These are phyloP conservation scores for Galeopterus variegatus DNA, from an alignment of 2,113 vertebrate genomes.

Conservation along the genomic window DNA sequence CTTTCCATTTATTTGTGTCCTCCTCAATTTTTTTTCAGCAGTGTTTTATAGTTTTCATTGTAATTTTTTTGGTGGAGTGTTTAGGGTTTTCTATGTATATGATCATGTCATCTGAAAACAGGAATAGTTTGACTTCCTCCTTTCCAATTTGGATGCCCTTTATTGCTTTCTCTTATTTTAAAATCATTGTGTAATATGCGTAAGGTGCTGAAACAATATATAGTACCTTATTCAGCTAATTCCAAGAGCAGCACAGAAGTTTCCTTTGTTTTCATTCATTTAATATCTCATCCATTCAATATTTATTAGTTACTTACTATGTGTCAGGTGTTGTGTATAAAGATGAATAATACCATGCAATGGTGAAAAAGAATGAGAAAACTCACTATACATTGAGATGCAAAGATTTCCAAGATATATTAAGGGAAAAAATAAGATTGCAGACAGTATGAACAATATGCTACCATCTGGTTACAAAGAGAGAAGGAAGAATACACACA, in stretches of 20 bases:
- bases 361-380: background rate
- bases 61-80: too few relatives aligned
- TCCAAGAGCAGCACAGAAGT: constrained; percentile 38
- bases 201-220: background rate
- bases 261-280: constrained; percentile 42
- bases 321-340: constrained; percentile 9
- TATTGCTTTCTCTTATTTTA: background rate
- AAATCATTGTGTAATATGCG: background rate
- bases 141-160: too few relatives aligned
- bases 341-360: background rate
- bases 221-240: background rate
- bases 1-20: too few relatives aligned
- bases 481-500: background rate
- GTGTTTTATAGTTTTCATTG: too few relatives aligned
- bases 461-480: constrained; percentile 2
- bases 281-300: background rate
- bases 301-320: constrained; percentile 27
- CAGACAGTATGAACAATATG: background rate
- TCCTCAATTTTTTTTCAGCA: too few relatives aligned
- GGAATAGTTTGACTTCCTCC: too few relatives aligned
- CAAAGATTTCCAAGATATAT: background rate
- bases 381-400: background rate
- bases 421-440: background rate
- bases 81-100: too few relatives aligned
- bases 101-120: too few relatives aligned